Evolutionary conservation across 1,140 invertebrate species (phyloP), one percentile per base, ranked within the genome.

Genomic region (Sycophaga agraensis): DNA sequence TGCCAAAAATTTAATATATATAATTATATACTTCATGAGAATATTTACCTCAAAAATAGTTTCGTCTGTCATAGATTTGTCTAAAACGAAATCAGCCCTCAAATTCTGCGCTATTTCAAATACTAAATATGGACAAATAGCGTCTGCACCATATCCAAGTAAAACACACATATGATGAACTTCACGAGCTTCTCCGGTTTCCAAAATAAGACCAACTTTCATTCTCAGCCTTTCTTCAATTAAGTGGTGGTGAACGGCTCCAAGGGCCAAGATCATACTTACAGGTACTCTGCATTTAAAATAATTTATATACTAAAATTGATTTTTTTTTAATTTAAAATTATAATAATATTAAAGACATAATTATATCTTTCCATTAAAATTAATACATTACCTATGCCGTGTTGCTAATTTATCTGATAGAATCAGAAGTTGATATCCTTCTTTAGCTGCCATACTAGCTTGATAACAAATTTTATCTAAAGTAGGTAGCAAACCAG

Each of bases 151-250:
- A 78, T 96, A 99, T 48, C 97, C 97, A 8, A 99, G 84, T 12
- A 99, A 80, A 0, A 98, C 92, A 74, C 95, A 98, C 78, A 98
- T 91, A 69, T 99, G 96, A 79, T 98, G 96, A 0, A 99, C 95
- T 80, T 98, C 96, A 58, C 94, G 87, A 8, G 94, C 93, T 81
- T 98, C 96, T 7, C 90, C 96, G 0, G 94, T 96, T 83, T 98
- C 96, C 31, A 97, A 80, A 63, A 98, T 86, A 16, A 99, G 80
- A 24, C 92, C 94, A 46, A 97, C 94, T 79, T 97, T 98, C 94
- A 98, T 97, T 62, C 97, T 85, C 59, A 96, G 91, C 51, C 97
- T 86, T 43, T 94, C 91, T 78, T 97, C 93, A 70, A 99, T 98
- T 63, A 99, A 78, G 80, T 94, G 87, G 77, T 99, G 96, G 83